These are phyloP conservation scores for Crambe crambe DNA, from an alignment of 37 sponge, comb jelly and placozoan genomes.

Conservation along the genomic window DNA sequence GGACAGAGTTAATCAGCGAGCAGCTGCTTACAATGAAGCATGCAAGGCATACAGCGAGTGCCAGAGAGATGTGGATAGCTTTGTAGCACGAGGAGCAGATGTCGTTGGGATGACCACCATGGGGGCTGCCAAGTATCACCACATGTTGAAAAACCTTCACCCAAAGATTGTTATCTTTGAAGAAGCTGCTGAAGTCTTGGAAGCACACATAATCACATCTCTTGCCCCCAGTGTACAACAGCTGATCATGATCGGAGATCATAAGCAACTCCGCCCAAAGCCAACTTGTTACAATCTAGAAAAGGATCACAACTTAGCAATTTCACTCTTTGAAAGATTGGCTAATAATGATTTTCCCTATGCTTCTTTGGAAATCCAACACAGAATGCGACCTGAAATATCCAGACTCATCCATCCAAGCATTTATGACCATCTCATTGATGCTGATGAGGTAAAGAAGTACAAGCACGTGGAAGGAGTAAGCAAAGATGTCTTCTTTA, in stretches of 20 bases:
- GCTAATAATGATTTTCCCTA: slow-evolving; percentile 14
- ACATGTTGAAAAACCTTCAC: slow-evolving; percentile 53
- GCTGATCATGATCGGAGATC: slow-evolving; percentile 94
- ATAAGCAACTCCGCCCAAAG: slow-evolving; percentile 90
- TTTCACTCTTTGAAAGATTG: slow-evolving; percentile 96
- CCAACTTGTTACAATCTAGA: slow-evolving; percentile 71
- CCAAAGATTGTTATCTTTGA: slow-evolving; percentile 95
- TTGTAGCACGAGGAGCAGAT: slow-evolving; percentile 53
- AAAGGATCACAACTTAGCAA: slow-evolving; percentile 59
- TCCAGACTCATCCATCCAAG: slow-evolving; percentile 63
- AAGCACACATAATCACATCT: slow-evolving; percentile 85
- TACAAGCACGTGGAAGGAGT: slow-evolving; percentile 65
- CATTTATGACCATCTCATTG: slow-evolving; percentile 62
- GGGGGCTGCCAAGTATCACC: slow-evolving; percentile 86
- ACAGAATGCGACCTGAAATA: slow-evolving; percentile 94
- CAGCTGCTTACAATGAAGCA: slow-evolving; percentile 26
- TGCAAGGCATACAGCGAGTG: slow-evolving; percentile 24
- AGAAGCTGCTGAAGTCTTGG: slow-evolving; percentile 97
- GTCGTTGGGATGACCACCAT: slow-evolving; percentile 95
- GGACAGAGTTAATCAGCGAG: neutral
- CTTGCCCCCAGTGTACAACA: slow-evolving; percentile 86
- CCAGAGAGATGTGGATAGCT: slow-evolving; percentile 42
- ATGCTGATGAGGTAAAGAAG: slow-evolving; percentile 36
- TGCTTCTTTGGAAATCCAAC: slow-evolving; percentile 42
- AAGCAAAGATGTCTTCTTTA: slow-evolving; percentile 68